phyloP scores from a whole-genome alignment of 2,888 invertebrate species.

The Shargacucullia verbasci region DNA sequence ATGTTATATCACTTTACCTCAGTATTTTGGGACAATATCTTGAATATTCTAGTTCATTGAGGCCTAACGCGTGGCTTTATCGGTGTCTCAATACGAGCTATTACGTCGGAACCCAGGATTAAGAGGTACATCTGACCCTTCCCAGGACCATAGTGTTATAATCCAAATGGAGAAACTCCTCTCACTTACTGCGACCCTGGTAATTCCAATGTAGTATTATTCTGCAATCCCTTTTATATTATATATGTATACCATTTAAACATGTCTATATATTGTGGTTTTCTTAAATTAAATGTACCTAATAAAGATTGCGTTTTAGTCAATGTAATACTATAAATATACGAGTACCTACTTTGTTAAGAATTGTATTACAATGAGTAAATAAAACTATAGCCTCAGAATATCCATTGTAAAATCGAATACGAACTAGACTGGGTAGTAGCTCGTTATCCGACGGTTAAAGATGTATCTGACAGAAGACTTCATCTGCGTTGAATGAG shows the following conservation, averaged over 20 bases:
- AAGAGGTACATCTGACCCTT: slow-evolving; percentile 73
- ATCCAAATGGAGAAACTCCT: slow-evolving; percentile 71
- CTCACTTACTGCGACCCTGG: slow-evolving; percentile 67
- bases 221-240: slow-evolving; percentile 14
- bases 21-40: slow-evolving; percentile 46
- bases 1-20: slow-evolving; percentile 15
- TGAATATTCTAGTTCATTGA: slow-evolving; percentile 68
- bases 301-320: no score
- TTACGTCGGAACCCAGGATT: slow-evolving; percentile 76
- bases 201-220: slow-evolving; percentile 54
- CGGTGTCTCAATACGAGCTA: slow-evolving; percentile 76
- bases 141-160: slow-evolving; percentile 71
- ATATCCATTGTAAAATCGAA: no score
- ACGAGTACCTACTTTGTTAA: no score
- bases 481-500: slow-evolving; percentile 70
- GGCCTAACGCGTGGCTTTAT: slow-evolving; percentile 74
- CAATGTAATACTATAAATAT: no score
- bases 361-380: no score
- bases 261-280: no score
- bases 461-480: slow-evolving; percentile 70
- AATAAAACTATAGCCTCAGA: no score
- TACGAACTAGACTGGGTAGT: no score
- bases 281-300: no score
- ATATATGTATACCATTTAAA: no score
- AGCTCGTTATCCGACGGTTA: slow-evolving; percentile 55